Evolutionary conservation across 2,888 invertebrate species (phyloP).

Genomic region (Andrena fulva): DNA sequence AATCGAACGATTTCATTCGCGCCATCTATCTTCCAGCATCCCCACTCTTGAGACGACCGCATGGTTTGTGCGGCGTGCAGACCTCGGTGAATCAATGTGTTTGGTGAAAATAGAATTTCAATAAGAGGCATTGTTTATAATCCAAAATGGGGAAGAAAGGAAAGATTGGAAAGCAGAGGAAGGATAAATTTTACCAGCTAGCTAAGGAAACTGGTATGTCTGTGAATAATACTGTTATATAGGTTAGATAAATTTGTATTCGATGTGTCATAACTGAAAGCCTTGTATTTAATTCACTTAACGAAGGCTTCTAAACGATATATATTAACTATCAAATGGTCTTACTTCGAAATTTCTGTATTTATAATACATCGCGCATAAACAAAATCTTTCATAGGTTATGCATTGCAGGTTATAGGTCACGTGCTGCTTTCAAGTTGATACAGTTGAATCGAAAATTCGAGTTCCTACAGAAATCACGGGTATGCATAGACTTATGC

Average conservation of each 20-base stretch:
- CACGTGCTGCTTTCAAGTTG: conserved; percentile 99
- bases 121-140: conserved; percentile 12
- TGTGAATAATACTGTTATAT: background rate
- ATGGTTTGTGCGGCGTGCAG: background rate
- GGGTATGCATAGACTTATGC: conserved; percentile 98
- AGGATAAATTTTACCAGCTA: conserved; percentile 99
- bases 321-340: background rate
- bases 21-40: background rate
- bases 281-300: background rate
- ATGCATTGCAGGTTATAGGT: conserved; percentile 92
- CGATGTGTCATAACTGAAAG: background rate
- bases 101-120: background rate
- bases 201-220: conserved; percentile 97
- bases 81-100: background rate
- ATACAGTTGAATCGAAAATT: conserved; percentile 99
- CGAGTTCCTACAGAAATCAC: conserved; percentile 97
- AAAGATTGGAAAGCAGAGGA: conserved; percentile 98
- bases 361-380: background rate
- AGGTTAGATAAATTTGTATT: background rate
- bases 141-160: conserved; percentile 94
- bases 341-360: background rate
- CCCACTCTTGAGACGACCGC: background rate
- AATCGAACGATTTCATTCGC: background rate
- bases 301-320: background rate
- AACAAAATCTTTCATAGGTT: conserved; percentile 31